phyloP scores from a whole-genome alignment of 2,797 vertebrate species.

The Graptemys geographica region DNA sequence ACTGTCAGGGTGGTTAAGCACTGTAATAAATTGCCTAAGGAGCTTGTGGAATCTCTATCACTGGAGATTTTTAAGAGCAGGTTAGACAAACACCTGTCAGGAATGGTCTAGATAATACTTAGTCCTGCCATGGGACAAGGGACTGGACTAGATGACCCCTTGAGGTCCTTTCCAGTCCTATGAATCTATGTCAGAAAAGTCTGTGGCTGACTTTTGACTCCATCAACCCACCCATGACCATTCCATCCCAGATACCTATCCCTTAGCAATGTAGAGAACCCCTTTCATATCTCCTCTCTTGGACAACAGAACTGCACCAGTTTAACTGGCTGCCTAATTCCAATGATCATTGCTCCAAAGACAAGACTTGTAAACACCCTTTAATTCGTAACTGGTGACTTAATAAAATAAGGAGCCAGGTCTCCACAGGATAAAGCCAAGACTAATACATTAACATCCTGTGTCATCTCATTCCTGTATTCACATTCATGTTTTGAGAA shows the following conservation, averaged over 20 bases:
- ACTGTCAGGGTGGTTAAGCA: no score
- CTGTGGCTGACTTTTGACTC: not conserved
- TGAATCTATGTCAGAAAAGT: not conserved
- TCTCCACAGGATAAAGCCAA: not conserved
- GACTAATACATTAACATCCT: not conserved
- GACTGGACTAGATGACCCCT: no score
- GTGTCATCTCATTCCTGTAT: not conserved
- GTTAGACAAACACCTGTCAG: no score
- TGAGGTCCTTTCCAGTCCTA: no score
- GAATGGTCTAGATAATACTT: no score
- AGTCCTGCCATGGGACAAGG: no score
- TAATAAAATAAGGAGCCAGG: not conserved
- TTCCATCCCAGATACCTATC: not conserved
- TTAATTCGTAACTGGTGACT: not conserved
- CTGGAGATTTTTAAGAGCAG: no score
- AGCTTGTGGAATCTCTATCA: no score
- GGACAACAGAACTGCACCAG: not conserved
- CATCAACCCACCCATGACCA: not conserved
- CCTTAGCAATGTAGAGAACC: not conserved
- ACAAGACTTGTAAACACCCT: not conserved
- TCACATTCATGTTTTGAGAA: not conserved
- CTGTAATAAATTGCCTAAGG: no score
- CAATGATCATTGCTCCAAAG: not conserved
- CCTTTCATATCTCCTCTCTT: not conserved
- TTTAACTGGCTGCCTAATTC: not conserved